These are phyloP conservation scores for Caerostris darwini DNA, from an alignment of 1,140 invertebrate genomes.

Conservation along the genomic window DNA sequence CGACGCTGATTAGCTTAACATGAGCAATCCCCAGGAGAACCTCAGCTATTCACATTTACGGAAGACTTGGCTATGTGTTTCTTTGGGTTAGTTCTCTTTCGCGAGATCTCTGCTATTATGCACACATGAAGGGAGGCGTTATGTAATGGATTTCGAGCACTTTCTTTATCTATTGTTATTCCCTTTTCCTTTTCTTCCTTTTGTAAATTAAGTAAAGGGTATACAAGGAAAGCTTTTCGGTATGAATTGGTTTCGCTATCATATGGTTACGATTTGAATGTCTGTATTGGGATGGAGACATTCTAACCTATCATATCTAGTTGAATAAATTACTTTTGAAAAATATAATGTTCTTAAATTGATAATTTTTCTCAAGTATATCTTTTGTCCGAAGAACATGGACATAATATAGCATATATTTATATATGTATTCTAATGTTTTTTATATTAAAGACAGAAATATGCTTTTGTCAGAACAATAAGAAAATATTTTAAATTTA, in stretches of 20 bases:
- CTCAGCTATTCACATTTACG: constrained; percentile 12
- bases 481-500: too few species aligned
- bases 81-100: background rate
- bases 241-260: background rate
- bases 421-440: too few species aligned
- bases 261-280: background rate
- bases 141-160: constrained; percentile 22
- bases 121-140: background rate
- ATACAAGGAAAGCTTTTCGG: background rate
- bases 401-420: too few species aligned
- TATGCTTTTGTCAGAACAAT: too few species aligned
- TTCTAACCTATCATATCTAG: too few species aligned
- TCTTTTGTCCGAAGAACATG: too few species aligned
- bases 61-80: background rate
- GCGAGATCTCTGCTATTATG: constrained; percentile 19
- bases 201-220: constrained; percentile 24
- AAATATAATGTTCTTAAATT: too few species aligned
- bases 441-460: too few species aligned
- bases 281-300: too few species aligned
- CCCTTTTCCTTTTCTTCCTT: background rate
- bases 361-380: too few species aligned
- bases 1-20: constrained; percentile 67
- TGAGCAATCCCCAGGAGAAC: constrained; percentile 51
- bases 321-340: too few species aligned
- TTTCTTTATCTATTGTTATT: constrained; percentile 36